phyloP scores from a whole-genome alignment of 2,113 vertebrate genomes.

The Sebastes schlegelii region DNA sequence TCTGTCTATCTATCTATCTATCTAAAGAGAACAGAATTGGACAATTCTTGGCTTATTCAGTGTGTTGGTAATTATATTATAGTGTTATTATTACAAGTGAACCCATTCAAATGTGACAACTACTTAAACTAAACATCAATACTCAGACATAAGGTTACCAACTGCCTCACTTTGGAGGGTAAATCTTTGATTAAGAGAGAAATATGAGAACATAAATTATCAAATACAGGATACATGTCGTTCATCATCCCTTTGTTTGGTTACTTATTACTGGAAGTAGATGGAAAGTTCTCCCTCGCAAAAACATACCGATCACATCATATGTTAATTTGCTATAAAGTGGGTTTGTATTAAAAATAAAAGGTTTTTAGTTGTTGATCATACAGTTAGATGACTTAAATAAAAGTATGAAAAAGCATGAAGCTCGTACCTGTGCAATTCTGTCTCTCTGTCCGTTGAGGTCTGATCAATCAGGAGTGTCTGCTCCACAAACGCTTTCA shows the following conservation, averaged over 20 bases:
- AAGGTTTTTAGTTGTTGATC: neutral
- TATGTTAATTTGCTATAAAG: neutral
- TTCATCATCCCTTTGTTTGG: neutral
- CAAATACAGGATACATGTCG: neutral
- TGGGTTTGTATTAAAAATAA: neutral
- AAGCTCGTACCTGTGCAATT: conserved; percentile 60
- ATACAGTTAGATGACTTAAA: neutral
- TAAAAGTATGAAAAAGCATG: neutral
- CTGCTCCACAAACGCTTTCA: conserved; percentile 2
- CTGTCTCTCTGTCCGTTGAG: conserved; percentile 24
- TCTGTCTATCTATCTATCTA: too few species aligned
- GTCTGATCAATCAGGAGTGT: conserved; percentile 62
- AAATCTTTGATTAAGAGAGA: neutral
- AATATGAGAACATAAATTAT: neutral
- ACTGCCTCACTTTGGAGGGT: neutral
- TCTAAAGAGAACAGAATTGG: neutral
- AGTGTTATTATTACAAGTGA: neutral
- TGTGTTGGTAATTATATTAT: neutral
- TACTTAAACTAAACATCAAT: neutral
- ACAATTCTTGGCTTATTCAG: neutral
- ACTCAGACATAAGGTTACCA: neutral
- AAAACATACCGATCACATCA: neutral
- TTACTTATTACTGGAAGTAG: neutral
- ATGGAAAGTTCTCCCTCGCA: neutral
- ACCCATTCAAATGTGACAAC: neutral